phyloP scores from a whole-genome alignment of 2,113 vertebrate species.

The Hippocampus mohnikei region DNA sequence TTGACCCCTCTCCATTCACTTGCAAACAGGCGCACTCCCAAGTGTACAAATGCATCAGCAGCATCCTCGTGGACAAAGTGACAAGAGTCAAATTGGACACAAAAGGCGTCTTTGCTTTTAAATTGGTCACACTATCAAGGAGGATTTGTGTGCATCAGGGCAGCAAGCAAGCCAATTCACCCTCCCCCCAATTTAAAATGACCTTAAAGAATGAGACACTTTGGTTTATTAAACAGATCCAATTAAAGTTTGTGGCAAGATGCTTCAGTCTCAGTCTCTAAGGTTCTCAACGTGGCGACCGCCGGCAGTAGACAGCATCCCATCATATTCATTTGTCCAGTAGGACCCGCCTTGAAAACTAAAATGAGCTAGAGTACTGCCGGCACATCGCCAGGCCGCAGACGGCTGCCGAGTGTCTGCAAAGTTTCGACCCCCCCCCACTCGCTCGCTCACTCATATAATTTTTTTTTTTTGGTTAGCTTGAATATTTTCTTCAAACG shows the following conservation, averaged over 20 bases:
- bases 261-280: slow-evolving; percentile 71
- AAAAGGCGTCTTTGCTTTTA: slow-evolving; percentile 3
- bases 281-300: slow-evolving; percentile 32
- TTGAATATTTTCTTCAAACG: slow-evolving; percentile 11
- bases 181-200: slow-evolving; percentile 39
- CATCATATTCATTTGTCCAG: neutral
- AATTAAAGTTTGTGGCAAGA: slow-evolving; percentile 59
- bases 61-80: slow-evolving; percentile 8
- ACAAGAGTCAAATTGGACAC: slow-evolving; percentile 7
- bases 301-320: slow-evolving; percentile 28
- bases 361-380: slow-evolving; percentile 25
- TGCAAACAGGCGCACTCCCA: neutral
- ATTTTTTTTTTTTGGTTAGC: neutral
- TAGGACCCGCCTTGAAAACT: slow-evolving; percentile 11
- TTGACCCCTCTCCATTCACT: slow-evolving; percentile 33
- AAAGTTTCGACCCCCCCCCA: slow-evolving; percentile 33
- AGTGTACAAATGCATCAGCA: slow-evolving; percentile 49
- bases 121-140: neutral
- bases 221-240: slow-evolving; percentile 15
- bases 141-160: slow-evolving; percentile 61
- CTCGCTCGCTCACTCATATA: slow-evolving; percentile 20
- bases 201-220: slow-evolving; percentile 70
- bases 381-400: slow-evolving; percentile 39
- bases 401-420: slow-evolving; percentile 72
- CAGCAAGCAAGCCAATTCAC: slow-evolving; percentile 53